Conservation (phyloP, 2,797 vertebrate genomes). For the Caiman crocodilus region DNA sequence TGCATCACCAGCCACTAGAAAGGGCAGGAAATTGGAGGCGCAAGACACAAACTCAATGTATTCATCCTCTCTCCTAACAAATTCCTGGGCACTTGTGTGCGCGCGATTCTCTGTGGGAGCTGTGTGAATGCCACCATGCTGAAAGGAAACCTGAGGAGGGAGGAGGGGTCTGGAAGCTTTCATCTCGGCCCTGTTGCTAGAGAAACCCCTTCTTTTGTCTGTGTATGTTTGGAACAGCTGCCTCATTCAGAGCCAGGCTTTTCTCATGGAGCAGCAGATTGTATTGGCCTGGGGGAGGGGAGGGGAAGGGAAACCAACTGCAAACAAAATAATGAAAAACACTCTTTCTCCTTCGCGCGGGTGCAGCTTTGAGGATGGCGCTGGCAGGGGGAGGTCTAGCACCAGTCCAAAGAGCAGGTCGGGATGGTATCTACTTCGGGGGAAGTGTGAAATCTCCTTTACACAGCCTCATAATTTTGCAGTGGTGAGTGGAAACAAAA, state of each 20-base stretch:
- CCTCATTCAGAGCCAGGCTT: slow-evolving; percentile 10
- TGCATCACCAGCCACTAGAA: neutral
- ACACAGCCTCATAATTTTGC: neutral
- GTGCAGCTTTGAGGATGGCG: neutral
- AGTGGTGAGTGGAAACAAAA: neutral
- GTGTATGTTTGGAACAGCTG: slow-evolving; percentile 36
- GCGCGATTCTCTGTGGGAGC: slow-evolving; percentile 30
- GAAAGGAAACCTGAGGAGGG: neutral
- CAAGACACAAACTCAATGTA: neutral
- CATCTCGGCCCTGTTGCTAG: slow-evolving; percentile 34
- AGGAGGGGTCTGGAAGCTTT: neutral
- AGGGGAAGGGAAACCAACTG: neutral
- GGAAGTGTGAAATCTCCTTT: neutral
- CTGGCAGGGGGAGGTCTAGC: neutral
- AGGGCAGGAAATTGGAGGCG: slow-evolving; percentile 16
- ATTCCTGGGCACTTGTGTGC: slow-evolving; percentile 18
- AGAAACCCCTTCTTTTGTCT: slow-evolving; percentile 72
- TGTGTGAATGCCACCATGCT: neutral
- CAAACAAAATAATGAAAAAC: neutral
- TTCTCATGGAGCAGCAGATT: neutral
- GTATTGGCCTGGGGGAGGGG: neutral
- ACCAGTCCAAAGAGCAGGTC: neutral
- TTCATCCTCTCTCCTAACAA: neutral
- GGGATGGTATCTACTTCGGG: neutral
- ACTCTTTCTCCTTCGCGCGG: neutral